A percentile compares a stretch with the other conserved stretches of the same genome.
Evolutionary conservation across 2,888 invertebrate genomes (phyloP).

Genomic region (Habroteleia sp.): DNA sequence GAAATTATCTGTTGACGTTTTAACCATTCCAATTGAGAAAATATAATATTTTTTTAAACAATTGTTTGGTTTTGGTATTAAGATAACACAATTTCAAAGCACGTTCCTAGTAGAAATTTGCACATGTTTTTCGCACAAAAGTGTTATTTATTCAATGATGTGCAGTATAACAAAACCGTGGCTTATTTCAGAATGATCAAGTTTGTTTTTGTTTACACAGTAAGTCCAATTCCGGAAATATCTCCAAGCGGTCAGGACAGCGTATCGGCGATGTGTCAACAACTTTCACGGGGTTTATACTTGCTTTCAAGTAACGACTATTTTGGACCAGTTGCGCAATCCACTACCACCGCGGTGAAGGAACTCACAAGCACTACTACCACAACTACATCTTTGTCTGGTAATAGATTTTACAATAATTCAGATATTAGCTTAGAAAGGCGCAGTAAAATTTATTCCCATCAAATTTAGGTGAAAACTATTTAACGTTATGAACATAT

Average conservation of each 20-base stretch:
- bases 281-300: slow-evolving; percentile 88
- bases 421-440: too few relatives aligned
- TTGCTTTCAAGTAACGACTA: slow-evolving; percentile 86
- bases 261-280: slow-evolving; percentile 91
- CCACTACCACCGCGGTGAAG: slow-evolving; percentile 71
- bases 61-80: slow-evolving; percentile 17
- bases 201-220: slow-evolving; percentile 77
- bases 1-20: background rate
- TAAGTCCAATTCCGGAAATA: slow-evolving; percentile 90
- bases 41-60: slow-evolving; percentile 6
- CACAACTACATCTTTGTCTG: slow-evolving; percentile 67
- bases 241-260: slow-evolving; percentile 86
- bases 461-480: too few relatives aligned
- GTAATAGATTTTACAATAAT: slow-evolving; percentile 65
- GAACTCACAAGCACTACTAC: slow-evolving; percentile 72
- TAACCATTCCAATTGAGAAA: background rate
- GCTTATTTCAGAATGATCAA: slow-evolving; percentile 11
- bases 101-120: slow-evolving; percentile 52
- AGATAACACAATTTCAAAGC: slow-evolving; percentile 39
- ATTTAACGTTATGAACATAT: too few relatives aligned
- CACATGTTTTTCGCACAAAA: slow-evolving; percentile 41
- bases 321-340: slow-evolving; percentile 73
- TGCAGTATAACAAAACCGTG: background rate
- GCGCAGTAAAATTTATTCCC: too few relatives aligned
- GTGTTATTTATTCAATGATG: slow-evolving; percentile 16